A percentile compares a stretch with the other conserved stretches of the same genome.
Evolutionary conservation across 1,140 invertebrate species (phyloP).

Genomic region (Acromyrmex echinatior): DNA sequence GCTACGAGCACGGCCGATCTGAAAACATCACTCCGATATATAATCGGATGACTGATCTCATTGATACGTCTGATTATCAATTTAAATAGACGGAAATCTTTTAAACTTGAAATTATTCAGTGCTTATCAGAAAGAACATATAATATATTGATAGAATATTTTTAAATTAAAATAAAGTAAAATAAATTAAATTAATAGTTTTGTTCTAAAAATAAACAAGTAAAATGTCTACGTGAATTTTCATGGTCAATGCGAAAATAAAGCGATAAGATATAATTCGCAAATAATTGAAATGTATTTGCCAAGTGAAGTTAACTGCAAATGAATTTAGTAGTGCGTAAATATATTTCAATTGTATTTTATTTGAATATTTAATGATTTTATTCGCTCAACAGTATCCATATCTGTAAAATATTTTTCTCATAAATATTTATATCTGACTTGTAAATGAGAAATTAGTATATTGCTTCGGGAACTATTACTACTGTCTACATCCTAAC

Average conservation of each 20-base stretch:
- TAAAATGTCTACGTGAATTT: too few relatives aligned
- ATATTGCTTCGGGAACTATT: conserved; percentile 18
- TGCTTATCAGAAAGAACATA: not conserved
- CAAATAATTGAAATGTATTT: too few relatives aligned
- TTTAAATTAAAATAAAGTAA: not conserved
- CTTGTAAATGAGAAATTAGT: conserved; percentile 28
- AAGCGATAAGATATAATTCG: too few relatives aligned
- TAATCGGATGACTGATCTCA: not conserved
- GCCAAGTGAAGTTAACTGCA: too few relatives aligned
- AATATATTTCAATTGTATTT: too few relatives aligned
- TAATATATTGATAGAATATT: not conserved
- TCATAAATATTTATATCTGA: not conserved
- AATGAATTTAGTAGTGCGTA: too few relatives aligned
- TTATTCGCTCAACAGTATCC: not conserved
- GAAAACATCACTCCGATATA: not conserved
- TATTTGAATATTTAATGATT: not conserved
- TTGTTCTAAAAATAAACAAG: too few relatives aligned
- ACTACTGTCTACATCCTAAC: conserved; percentile 29
- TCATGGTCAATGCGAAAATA: too few relatives aligned
- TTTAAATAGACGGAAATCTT: not conserved
- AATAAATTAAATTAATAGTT: too few relatives aligned
- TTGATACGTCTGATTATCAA: not conserved
- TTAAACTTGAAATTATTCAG: not conserved
- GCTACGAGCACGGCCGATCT: not conserved
- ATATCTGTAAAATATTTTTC: not conserved